Conservation (phyloP, 2,113 vertebrate genomes). For the Pelodiscus sinensis region DNA sequence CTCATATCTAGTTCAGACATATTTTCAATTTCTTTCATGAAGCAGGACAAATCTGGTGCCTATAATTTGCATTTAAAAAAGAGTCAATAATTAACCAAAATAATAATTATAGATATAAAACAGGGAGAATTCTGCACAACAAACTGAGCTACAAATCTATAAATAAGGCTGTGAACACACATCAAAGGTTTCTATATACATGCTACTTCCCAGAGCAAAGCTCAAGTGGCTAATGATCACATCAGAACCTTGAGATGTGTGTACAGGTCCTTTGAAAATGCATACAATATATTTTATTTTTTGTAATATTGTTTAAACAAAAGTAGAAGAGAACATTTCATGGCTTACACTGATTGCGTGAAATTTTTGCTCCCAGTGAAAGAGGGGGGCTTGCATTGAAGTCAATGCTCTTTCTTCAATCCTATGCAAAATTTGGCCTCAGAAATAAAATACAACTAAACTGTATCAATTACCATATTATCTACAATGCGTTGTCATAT, state of each 20-base stretch:
- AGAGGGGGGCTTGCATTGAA: fast-evolving
- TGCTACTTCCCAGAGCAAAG: neutral
- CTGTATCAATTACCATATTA: fast-evolving
- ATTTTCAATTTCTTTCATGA: slow-evolving; percentile 61
- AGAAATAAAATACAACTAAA: neutral
- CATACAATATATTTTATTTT: neutral
- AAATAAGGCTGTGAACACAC: slow-evolving; percentile 58
- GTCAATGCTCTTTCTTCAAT: fast-evolving
- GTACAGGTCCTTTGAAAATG: fast-evolving
- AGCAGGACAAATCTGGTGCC: slow-evolving; percentile 43
- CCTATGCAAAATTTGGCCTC: neutral
- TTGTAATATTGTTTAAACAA: neutral
- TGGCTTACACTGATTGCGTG: fast-evolving
- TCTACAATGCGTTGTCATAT: fast-evolving
- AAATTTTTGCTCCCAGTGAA: fast-evolving
- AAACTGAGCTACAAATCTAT: slow-evolving; percentile 9
- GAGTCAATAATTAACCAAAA: slow-evolving; percentile 70
- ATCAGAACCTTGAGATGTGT: neutral
- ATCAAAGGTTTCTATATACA: slow-evolving; percentile 60
- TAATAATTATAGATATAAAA: slow-evolving; percentile 60
- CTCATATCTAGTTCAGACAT: slow-evolving; percentile 67
- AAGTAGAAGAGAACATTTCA: fast-evolving
- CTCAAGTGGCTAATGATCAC: neutral
- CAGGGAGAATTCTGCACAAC: slow-evolving; percentile 3
- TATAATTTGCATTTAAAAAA: slow-evolving; percentile 74